A percentile compares a stretch with the other conserved stretches of the same genome.
Conservation (phyloP, 2,113 vertebrate species). For the Eidolon helvum region DNA sequence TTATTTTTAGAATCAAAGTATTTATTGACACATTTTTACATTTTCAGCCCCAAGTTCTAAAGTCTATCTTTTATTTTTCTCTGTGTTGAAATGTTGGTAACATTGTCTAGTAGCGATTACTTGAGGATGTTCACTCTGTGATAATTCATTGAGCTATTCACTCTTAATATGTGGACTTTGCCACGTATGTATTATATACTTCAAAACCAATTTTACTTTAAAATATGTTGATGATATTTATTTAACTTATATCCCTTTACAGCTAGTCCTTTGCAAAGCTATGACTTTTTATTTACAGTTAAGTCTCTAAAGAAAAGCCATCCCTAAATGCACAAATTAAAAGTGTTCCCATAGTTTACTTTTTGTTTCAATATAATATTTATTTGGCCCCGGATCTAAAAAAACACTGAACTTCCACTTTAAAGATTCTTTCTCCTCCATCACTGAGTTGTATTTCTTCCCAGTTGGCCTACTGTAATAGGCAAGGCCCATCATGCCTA, state of each 20-base stretch:
- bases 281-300: neutral
- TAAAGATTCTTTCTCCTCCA: neutral
- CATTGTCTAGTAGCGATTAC: neutral
- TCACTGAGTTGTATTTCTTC: neutral
- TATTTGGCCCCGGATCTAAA: neutral
- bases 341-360: neutral
- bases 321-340: neutral
- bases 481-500: no score
- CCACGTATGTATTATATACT: neutral
- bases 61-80: neutral
- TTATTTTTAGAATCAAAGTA: neutral
- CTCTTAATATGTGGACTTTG: neutral
- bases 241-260: neutral
- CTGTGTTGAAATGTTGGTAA: neutral
- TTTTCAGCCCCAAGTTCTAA: neutral
- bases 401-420: neutral
- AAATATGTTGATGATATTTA: neutral
- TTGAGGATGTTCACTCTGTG: neutral
- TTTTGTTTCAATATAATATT: neutral
- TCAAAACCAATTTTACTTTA: neutral
- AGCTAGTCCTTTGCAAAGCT: neutral
- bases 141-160: neutral
- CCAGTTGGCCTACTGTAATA: no score
- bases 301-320: neutral
- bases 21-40: neutral